Percentiles rank a stretch among this genome's conserved stretches.
phyloP scores from a whole-genome alignment of 1,140 invertebrate genomes.

The Caerostris darwini region DNA sequence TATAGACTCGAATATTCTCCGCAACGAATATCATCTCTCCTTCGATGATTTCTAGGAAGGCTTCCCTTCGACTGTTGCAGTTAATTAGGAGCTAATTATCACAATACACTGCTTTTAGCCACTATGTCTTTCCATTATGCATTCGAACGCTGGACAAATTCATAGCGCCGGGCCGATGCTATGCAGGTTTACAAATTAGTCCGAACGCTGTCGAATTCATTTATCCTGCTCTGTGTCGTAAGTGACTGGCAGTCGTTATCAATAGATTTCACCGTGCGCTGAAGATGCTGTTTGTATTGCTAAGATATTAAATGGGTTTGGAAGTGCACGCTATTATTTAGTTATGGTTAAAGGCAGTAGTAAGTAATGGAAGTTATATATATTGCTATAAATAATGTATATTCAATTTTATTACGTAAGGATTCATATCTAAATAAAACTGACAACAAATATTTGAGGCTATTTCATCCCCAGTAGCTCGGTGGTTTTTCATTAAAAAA shows the following conservation, averaged over 20 bases:
- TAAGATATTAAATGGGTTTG: background rate
- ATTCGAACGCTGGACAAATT: background rate
- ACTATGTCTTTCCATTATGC: background rate
- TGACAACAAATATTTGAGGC: too few relatives aligned
- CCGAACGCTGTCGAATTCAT: conserved; percentile 16
- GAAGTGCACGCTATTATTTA: too few relatives aligned
- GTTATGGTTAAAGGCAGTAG: too few relatives aligned
- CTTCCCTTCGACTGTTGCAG: background rate
- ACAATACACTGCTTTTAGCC: background rate
- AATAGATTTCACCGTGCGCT: background rate
- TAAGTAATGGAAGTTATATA: too few relatives aligned
- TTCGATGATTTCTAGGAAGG: background rate
- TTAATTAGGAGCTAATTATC: conserved; percentile 13
- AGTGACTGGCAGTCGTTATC: background rate
- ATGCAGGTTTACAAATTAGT: conserved; percentile 9
- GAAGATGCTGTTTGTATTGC: background rate
- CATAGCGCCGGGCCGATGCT: background rate
- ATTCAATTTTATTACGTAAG: too few relatives aligned
- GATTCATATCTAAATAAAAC: too few relatives aligned
- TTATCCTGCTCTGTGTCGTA: background rate
- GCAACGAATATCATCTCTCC: background rate
- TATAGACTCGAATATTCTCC: background rate
- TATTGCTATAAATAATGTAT: too few relatives aligned
- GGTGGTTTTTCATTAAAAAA: too few relatives aligned
- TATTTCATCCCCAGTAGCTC: too few relatives aligned